phyloP scores from a whole-genome alignment of 2,113 vertebrate species.

The Promerops cafer region DNA sequence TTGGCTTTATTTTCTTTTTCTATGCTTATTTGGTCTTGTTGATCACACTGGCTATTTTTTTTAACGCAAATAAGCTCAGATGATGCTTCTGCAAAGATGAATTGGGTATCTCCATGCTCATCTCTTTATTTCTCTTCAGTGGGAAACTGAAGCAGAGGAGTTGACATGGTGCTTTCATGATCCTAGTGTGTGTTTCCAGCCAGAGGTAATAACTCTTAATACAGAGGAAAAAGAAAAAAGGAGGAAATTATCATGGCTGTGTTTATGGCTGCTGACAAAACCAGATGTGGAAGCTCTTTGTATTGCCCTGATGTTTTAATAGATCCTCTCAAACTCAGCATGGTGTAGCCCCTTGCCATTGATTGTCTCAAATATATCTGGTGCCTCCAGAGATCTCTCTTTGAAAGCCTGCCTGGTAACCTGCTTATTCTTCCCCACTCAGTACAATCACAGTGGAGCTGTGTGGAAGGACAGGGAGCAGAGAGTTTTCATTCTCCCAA shows the following conservation, averaged over 20 bases:
- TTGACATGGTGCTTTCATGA: neutral
- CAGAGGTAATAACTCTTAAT: neutral
- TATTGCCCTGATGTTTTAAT: neutral
- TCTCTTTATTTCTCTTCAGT: neutral
- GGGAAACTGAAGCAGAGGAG: neutral
- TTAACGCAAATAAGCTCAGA: neutral
- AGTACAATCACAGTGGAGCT: neutral
- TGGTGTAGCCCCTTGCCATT: neutral
- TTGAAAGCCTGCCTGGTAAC: neutral
- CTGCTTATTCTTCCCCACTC: neutral
- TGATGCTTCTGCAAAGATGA: neutral
- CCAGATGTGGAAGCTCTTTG: neutral
- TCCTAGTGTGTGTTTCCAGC: neutral
- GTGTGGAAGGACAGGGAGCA: neutral
- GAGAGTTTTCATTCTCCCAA: neutral
- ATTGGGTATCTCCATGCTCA: neutral
- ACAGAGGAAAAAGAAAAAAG: accelerated
- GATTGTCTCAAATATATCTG: neutral
- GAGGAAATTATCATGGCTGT: neutral
- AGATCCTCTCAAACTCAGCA: neutral
- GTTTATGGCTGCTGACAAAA: neutral
- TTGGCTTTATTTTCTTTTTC: neutral
- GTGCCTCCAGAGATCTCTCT: neutral
- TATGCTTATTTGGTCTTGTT: neutral
- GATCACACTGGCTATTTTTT: neutral